A percentile compares a stretch with the other conserved stretches of the same genome.
These are phyloP conservation scores for Nannoperca obscura DNA, from an alignment of 2,797 vertebrate species.

Conservation along the genomic window DNA sequence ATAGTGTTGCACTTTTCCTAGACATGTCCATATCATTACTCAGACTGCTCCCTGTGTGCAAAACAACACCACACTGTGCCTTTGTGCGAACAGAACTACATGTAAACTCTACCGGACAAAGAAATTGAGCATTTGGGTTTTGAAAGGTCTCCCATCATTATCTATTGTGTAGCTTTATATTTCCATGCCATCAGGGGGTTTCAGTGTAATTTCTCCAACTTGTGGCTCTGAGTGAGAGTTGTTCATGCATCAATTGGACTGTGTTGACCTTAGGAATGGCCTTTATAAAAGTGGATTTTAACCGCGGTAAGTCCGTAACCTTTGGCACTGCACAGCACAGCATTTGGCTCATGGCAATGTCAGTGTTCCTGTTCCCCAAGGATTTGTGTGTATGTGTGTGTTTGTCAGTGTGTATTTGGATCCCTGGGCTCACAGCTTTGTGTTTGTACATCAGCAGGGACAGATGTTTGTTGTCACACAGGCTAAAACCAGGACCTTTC, in stretches of 20 bases:
- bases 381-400: slow-evolving; percentile 23
- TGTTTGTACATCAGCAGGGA: slow-evolving; percentile 9
- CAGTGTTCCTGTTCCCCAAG: slow-evolving; percentile 39
- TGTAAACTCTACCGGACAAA: not conserved
- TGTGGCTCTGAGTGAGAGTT: not conserved
- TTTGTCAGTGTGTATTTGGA: not conserved
- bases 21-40: slow-evolving; percentile 19
- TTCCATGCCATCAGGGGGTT: slow-evolving; percentile 15
- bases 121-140: slow-evolving; percentile 29
- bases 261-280: slow-evolving; percentile 28
- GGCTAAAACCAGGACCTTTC: slow-evolving; percentile 12
- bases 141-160: slow-evolving; percentile 26
- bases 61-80: slow-evolving; percentile 10
- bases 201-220: slow-evolving; percentile 17
- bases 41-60: slow-evolving; percentile 10
- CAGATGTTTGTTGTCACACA: slow-evolving; percentile 34
- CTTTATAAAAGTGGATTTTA: slow-evolving; percentile 41
- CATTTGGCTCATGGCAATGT: slow-evolving; percentile 60
- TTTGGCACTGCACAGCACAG: slow-evolving; percentile 46
- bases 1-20: not conserved
- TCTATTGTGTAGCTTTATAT: slow-evolving; percentile 28
- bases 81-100: slow-evolving; percentile 19
- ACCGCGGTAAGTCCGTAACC: slow-evolving; percentile 65
- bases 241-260: slow-evolving; percentile 32
- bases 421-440: slow-evolving; percentile 9